Percentiles rank a stretch among this genome's conserved stretches.
phyloP scores from a whole-genome alignment of 2,888 invertebrate species.

The Eilema griseolum region DNA sequence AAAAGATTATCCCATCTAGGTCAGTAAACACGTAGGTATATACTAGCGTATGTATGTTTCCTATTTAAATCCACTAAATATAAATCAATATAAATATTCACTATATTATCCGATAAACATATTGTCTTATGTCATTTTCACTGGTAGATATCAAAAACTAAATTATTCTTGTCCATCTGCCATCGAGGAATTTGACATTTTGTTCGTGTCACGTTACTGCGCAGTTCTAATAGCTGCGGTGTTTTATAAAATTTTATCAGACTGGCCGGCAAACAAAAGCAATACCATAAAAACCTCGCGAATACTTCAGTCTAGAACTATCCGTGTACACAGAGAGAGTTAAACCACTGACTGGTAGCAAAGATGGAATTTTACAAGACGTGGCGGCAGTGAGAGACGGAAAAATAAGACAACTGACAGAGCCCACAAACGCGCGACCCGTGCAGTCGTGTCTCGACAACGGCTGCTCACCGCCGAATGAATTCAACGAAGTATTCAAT shows the following conservation, averaged over 20 bases:
- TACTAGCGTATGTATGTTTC: no score
- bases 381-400: conserved; percentile 25
- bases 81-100: neutral
- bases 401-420: conserved; percentile 25
- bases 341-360: conserved; percentile 5
- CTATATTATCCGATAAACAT: neutral
- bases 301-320: conserved; percentile 37
- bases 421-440: conserved; percentile 26
- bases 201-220: conserved; percentile 23
- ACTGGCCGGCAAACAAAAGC: conserved; percentile 57
- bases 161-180: conserved; percentile 7
- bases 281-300: conserved; percentile 43
- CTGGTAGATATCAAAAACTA: neutral
- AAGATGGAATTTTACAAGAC: conserved; percentile 30
- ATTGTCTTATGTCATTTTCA: conserved; percentile 1
- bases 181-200: neutral
- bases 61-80: neutral
- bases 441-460: conserved; percentile 40
- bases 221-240: conserved; percentile 30
- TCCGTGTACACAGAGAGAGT: conserved; percentile 1
- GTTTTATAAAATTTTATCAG: conserved; percentile 15
- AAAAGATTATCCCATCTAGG: no score
- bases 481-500: conserved; percentile 37
- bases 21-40: no score
- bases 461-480: conserved; percentile 62